Evolutionary conservation across 2,797 vertebrate species (phyloP), one percentile per base, ranked within the genome.

Genomic region (Mycteria americana): DNA sequence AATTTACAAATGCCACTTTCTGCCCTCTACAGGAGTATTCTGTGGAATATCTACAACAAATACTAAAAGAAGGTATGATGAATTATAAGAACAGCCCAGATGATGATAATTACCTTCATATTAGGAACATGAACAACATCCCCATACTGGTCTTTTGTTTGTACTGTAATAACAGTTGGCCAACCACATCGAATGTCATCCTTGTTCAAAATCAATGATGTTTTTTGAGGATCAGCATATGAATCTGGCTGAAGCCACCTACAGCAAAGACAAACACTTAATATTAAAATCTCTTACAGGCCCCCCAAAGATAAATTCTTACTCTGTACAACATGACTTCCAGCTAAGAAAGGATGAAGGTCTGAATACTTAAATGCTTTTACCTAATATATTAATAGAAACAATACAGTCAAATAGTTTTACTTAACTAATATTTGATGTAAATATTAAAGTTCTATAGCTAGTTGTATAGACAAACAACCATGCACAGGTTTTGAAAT

Each of bases 241-340:
- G 99, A 99, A 95, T 99, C 99, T 74, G 99, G 99, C 96, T 99
- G 99, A 95, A 99, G 98, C 99, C 99, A 99, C 96, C 99, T 99
- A 89, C 3, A 92, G 23, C 27, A 92, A 82, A 92, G 68, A 39
- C n/a, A 91, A 92, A 33, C 2, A 91, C 11, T 51, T 30, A 82
- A 82, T 14, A 45, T 51, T 45, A 95, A 43, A 76, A 67, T 74
- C 28, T 67, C 37, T 56, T 72, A 18, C 2, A 87, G 16, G 3
- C 4, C 6, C 15, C 5, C 22, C 21, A n/a, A 80, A 48, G 4
- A 60, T 7, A 43, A 65, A 63, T 51, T 74, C 21, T 60, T 57
- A 51, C 18, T 67, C 53, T 46, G 21, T 17, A 82, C 13, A 85
- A 75, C 9, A 31, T 5, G 18, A 53, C 24, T 62, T 3, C 18